Evolutionary conservation across 2,113 vertebrate genomes (phyloP), one percentile per base, ranked within the genome.

Genomic region (Argyrosomus japonicus): DNA sequence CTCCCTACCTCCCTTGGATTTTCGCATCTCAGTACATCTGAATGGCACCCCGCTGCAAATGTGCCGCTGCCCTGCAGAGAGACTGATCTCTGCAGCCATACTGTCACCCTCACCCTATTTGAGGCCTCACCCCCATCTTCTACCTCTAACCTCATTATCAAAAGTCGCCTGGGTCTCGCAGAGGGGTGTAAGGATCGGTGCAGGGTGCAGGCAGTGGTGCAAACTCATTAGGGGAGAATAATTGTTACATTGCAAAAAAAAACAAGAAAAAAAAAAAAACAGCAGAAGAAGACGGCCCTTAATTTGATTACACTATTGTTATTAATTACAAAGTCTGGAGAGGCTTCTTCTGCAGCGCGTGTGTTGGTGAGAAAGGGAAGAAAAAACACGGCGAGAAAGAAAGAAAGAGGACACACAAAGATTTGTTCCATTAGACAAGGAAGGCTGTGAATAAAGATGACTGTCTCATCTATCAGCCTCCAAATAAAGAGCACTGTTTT

Each of bases 371-470:
- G 58, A 79, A 58, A 63, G 21, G 43, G 27, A 40, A 60, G 51
- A 72, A 84, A 47, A 65, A 81, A 72, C 47, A 53, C 9, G 23
- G n/a, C 13, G 47, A 63, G 19, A 48, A 76, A 18, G 32, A 43
- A 10, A 25, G 18, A 57, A 72, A 43, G 18, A 68, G 61, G 5
- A 65, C 62, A 69, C 6, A 3, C 21, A 88, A 86, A 79, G 73
- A 89, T 86, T 83, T 83, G 82, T 86, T 83, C 69, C 36, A 50
- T 79, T 82, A 88, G 79, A 86, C 77, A 81, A 45, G 47, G 73
- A 85, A 58, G 72, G 62, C 67, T 87, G 77, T 89, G 86, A 91
- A 91, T 89, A 88, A 89, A 90, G 84, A 89, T 83, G 87, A 84
- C 80, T 79, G 81, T 72, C 86, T 77, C 82, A 84, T 92, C 89